These are phyloP conservation scores for Piscicola geometra DNA, from an alignment of 2,888 invertebrate genomes.

Conservation along the genomic window DNA sequence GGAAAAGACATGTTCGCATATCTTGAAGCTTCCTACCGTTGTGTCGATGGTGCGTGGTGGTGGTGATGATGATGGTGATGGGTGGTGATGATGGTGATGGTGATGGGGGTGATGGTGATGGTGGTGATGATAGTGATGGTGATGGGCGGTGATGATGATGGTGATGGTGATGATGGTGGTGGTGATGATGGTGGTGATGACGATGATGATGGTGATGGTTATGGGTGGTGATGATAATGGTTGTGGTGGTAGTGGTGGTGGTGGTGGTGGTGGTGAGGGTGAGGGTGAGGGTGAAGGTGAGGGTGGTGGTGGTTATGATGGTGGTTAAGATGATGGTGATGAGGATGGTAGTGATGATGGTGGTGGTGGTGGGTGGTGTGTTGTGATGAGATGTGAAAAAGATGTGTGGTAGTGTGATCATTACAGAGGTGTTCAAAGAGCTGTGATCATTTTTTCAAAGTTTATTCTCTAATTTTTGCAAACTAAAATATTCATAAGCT, in stretches of 20 bases:
- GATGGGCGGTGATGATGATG: not conserved
- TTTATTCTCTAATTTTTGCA: no score
- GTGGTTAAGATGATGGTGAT: no score
- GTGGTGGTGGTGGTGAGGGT: not conserved
- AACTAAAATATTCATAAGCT: no score
- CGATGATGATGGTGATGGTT: not conserved
- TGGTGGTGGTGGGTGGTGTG: no score
- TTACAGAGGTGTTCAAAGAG: no score
- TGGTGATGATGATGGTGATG: not conserved
- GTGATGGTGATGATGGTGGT: not conserved
- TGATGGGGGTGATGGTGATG: not conserved
- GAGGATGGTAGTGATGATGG: no score
- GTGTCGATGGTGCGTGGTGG: constrained; percentile 26
- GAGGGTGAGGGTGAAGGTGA: no score
- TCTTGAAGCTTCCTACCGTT: constrained; percentile 33
- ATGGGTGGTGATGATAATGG: not conserved
- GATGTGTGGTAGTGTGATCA: no score
- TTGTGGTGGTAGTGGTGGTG: not conserved
- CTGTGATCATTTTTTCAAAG: no score
- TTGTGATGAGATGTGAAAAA: no score
- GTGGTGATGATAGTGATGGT: constrained; percentile 1
- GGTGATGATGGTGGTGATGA: not conserved
- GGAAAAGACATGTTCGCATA: constrained; percentile 33
- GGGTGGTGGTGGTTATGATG: no score
- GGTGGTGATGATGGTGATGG: not conserved